Base-by-base conservation (phyloP, 2,888 invertebrate species). In the Phasia obesa region DNA sequence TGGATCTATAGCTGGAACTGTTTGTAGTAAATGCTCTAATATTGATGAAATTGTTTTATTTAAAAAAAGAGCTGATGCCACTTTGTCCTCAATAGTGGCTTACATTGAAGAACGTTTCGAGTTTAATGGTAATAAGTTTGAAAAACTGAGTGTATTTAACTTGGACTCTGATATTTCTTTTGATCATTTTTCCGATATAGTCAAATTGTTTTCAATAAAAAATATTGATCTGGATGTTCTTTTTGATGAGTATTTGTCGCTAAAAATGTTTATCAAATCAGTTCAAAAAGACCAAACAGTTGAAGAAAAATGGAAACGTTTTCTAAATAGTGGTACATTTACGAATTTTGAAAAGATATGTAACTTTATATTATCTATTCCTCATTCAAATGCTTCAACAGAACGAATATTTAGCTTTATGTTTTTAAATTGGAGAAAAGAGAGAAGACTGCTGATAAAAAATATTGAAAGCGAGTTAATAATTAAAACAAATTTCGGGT, bases 341-440 rank as follows among this genome's bases (percentile, higher is more conserved):
- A 15, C 62, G 1, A 62, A 73, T n/a, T n/a, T n/a, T n/a, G n/a
- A n/a, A n/a, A n/a, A n/a, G n/a, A n/a, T n/a, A n/a, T n/a, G n/a
- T n/a, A n/a, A n/a, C n/a, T n/a, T n/a, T n/a, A n/a, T n/a, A n/a
- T n/a, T n/a, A n/a, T n/a, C n/a, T n/a, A n/a, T n/a, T n/a, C n/a
- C n/a, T n/a, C n/a, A 75, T 17, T 65, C 57, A 2, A 64, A 64
- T 25, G 55, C 62, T 42, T 53, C 11, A 7, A 44, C 42, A 1
- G 53, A 64, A 64, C 51, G 62, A 42, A 74, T 62, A 19, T 74
- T 74, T n/a, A 64, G 64, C n/a, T 64, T 55, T 19, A 73, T 60
- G 73, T 38, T 60, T 60, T 59, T 19, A 21, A n/a, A 5, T 73
- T 73, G 60, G 73, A 73, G 73, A 74, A 74, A 74, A 27, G n/a